Evolutionary conservation across 1,140 invertebrate species (phyloP).

Genomic region (Luehdorfia chinensis): DNA sequence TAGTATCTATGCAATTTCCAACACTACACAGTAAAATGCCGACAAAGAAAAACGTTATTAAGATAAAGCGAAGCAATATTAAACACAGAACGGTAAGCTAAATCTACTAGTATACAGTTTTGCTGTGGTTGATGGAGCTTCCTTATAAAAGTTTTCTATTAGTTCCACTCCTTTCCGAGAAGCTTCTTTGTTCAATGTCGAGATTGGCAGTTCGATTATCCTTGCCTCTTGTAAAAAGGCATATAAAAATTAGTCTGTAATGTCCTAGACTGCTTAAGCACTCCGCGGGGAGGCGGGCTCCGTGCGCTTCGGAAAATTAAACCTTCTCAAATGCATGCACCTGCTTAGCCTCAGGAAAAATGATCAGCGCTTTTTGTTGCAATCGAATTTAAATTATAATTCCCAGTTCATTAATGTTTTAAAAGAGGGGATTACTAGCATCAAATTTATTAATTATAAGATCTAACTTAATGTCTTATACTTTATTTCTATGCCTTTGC

Average conservation of each 20-base stretch:
- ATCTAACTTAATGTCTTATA: background rate
- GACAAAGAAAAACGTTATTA: slow-evolving; percentile 7
- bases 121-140: slow-evolving; percentile 6
- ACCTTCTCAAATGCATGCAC: slow-evolving; percentile 54
- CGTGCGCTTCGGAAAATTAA: slow-evolving; percentile 52
- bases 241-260: slow-evolving; percentile 68
- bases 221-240: slow-evolving; percentile 56
- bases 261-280: slow-evolving; percentile 67
- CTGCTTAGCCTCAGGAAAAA: slow-evolving; percentile 51
- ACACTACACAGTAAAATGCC: background rate
- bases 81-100: slow-evolving; percentile 4
- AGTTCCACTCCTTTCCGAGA: slow-evolving; percentile 40
- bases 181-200: slow-evolving; percentile 51
- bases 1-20: too few species aligned
- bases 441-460: background rate
- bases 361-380: slow-evolving; percentile 46
- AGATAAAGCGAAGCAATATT: slow-evolving; percentile 9
- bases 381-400: slow-evolving; percentile 35
- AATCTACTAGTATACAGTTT: slow-evolving; percentile 9
- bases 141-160: slow-evolving; percentile 47
- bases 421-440: slow-evolving; percentile 1
- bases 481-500: too few species aligned
- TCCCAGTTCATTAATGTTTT: slow-evolving; percentile 3
- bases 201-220: slow-evolving; percentile 75
- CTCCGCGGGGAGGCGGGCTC: slow-evolving; percentile 54